These are phyloP conservation scores for Acleris sparsana DNA, from an alignment of 2,888 invertebrate genomes.

Conservation along the genomic window DNA sequence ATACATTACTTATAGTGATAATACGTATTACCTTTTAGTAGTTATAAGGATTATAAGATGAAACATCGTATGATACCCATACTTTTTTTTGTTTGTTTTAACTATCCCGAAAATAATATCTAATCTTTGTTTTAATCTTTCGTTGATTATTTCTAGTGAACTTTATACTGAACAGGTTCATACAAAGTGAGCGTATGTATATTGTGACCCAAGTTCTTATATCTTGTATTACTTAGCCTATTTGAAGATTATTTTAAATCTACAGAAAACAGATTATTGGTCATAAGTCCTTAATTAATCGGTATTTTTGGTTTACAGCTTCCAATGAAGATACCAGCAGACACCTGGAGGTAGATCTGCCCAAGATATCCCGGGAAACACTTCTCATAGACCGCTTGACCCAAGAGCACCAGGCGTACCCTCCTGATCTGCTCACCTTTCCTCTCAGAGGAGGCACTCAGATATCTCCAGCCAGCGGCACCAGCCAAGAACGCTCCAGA, in stretches of 20 bases:
- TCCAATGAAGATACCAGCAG: conserved; percentile 85
- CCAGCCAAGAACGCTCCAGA: conserved; percentile 46
- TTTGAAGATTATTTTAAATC: background rate
- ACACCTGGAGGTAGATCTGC: conserved; percentile 83
- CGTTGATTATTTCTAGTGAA: no score
- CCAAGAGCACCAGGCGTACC: conserved; percentile 85
- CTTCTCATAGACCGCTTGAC: conserved; percentile 71
- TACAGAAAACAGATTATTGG: background rate
- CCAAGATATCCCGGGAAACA: conserved; percentile 78
- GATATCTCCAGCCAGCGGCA: conserved; percentile 78
- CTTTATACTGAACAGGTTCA: no score
- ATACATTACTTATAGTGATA: no score
- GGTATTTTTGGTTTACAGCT: conserved; percentile 61
- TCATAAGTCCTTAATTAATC: background rate
- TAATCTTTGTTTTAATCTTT: no score
- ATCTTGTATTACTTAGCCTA: no score
- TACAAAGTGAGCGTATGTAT: no score
- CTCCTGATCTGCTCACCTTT: conserved; percentile 92
- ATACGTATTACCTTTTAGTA: no score
- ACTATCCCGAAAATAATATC: no score
- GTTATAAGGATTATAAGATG: no score
- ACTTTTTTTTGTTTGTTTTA: no score
- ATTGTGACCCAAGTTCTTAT: no score
- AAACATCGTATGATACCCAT: no score
- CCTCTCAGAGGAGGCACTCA: conserved; percentile 80